These are phyloP conservation scores for Patiria pectinifera DNA, from an alignment of 53 echinoderm and acorn worm genomes.

Conservation along the genomic window DNA sequence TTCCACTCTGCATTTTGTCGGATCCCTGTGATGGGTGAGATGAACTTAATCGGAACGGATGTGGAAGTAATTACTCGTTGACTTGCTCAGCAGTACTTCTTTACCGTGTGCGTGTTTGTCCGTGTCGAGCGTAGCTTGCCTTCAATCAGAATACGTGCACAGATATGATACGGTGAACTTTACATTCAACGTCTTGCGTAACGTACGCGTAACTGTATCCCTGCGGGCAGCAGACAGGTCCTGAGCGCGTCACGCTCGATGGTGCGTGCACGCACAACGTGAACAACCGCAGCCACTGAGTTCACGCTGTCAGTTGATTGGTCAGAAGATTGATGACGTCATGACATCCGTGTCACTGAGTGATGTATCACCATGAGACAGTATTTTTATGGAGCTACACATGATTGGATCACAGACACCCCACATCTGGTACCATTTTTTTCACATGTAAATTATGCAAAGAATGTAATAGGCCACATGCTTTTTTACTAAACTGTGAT, in stretches of 20 bases:
- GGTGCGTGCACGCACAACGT: conserved; percentile 27
- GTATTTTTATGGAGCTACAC: neutral
- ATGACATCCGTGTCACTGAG: neutral
- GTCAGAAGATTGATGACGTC: conserved; percentile 40
- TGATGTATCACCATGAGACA: neutral
- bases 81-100: neutral
- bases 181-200: conserved; percentile 21
- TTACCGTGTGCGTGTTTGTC: neutral
- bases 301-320: conserved; percentile 14
- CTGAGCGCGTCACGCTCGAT: neutral
- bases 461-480: neutral
- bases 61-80: conserved; percentile 6
- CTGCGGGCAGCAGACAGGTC: conserved; percentile 2
- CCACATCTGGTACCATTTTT: neutral
- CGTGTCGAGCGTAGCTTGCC: neutral
- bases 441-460: neutral
- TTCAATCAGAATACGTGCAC: neutral
- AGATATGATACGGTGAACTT: neutral
- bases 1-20: conserved; percentile 18
- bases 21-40: neutral
- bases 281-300: neutral
- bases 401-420: neutral
- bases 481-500: neutral
- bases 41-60: neutral
- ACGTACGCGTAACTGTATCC: neutral